Percentiles rank a stretch among this genome's conserved stretches.
These are phyloP conservation scores for Himalopsyche anomala DNA, from an alignment of 2,888 invertebrate genomes.

Conservation along the genomic window DNA sequence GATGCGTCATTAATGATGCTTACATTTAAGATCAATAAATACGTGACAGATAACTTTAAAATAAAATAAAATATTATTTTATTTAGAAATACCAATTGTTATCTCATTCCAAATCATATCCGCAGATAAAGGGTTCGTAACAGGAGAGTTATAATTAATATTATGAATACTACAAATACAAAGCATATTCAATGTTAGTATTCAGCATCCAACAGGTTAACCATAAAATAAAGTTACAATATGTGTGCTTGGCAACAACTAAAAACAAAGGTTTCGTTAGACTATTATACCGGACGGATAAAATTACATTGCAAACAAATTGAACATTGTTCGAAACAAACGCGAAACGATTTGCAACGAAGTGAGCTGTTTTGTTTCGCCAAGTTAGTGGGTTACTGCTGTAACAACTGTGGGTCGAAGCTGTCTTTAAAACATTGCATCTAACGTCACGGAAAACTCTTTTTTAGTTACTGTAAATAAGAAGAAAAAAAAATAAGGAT, in stretches of 20 bases:
- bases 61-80: too few species aligned
- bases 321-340: background rate
- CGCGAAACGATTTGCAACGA: conserved; percentile 9
- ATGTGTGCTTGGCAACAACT: background rate
- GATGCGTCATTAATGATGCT: too few species aligned
- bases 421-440: too few species aligned
- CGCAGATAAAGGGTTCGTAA: too few species aligned
- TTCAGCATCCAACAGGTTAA: conserved; percentile 2
- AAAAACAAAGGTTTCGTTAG: background rate
- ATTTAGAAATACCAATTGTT: too few species aligned
- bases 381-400: background rate
- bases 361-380: conserved; percentile 21
- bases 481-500: too few species aligned
- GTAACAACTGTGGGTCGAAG: background rate
- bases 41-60: too few species aligned
- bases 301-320: conserved; percentile 17
- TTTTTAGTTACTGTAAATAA: too few species aligned
- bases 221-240: background rate
- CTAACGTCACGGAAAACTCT: too few species aligned
- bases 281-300: background rate
- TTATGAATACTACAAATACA: background rate
- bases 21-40: too few species aligned
- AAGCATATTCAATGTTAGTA: background rate
- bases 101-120: too few species aligned
- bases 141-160: too few species aligned